Evolutionary conservation across 2,888 invertebrate genomes (phyloP), one percentile per base, ranked within the genome.

Genomic region (Eurytoma adleriae): DNA sequence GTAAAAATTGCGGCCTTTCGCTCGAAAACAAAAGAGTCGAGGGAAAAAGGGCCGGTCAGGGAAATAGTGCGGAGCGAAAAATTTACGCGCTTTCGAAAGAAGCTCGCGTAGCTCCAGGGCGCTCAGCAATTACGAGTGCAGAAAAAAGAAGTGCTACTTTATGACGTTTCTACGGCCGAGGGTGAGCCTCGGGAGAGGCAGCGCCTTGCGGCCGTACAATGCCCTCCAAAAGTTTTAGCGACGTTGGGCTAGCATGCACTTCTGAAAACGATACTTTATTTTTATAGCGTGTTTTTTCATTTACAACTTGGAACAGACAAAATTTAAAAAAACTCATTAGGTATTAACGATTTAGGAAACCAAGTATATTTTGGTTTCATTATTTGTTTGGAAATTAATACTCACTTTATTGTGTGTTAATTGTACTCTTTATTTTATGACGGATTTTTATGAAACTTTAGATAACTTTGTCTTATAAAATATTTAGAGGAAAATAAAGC

Each of bases 201-300:
- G 52, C 16, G 74, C 79, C 79, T 54, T 59, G 57, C 20, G 79
- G 79, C 57, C 40, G 70, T 79, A 79, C 74, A 74, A 79, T 74
- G 57, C 79, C 50, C 64, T 56, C 20, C 70, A 75, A 78, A 79
- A 79, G 74, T 79, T 79, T 79, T 27, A 30, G 56, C 27, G 20
- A 61, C n/a, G 52, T 14, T 27, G 2, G 13, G 1, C 30, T 7
- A 59, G 48, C 57, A 52, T 20, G 3, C 20, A 18, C 27, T 2
- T 40, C 7, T 40, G 30, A 62, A 59, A 67, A 67, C 57, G 50
- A 40, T 50, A 7, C 61, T 50, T 71, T 24, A 18, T 10, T 50
- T 71, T 72, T n/a, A 18, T 16, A 50, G 48, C 61, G 27, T 27
- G 18, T 62, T 52, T 30, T 24, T 5, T 40, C n/a, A 14, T 18